Evolutionary conservation across 2,113 vertebrate species (phyloP).

Genomic region (Bombycilla garrulus): DNA sequence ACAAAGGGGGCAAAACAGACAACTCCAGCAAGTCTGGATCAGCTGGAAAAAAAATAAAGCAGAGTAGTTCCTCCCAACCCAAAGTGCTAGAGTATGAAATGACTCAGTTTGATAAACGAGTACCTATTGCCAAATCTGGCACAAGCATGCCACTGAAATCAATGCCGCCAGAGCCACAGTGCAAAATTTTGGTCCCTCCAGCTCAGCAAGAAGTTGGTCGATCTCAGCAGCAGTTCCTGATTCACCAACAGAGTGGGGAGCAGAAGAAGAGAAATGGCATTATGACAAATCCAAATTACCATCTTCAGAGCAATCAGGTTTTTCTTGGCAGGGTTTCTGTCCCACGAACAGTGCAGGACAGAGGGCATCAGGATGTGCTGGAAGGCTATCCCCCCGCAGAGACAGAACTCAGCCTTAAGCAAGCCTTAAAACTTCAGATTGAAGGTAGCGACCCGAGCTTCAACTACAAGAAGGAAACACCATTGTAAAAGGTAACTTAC

Average conservation of each 20-base stretch:
- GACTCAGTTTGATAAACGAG: conserved; percentile 93
- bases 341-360: conserved; percentile 83
- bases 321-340: conserved; percentile 92
- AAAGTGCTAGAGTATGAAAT: conserved; percentile 96
- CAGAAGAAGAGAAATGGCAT: conserved; percentile 97
- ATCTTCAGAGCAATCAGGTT: conserved; percentile 94
- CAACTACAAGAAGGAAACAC: conserved; percentile 98
- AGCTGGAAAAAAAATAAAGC: conserved; percentile 88
- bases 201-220: conserved; percentile 81
- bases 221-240: conserved; percentile 85
- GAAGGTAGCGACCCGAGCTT: conserved; percentile 91
- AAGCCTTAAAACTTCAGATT: conserved; percentile 97
- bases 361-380: conserved; percentile 89
- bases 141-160: conserved; percentile 74
- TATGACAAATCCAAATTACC: conserved; percentile 98
- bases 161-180: conserved; percentile 75
- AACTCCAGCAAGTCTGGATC: conserved; percentile 78
- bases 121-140: conserved; percentile 82
- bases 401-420: conserved; percentile 95
- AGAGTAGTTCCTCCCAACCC: conserved; percentile 78
- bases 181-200: conserved; percentile 84
- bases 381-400: conserved; percentile 91
- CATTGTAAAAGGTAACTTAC: conserved; percentile 86
- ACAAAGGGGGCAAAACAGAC: conserved; percentile 83
- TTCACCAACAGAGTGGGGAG: conserved; percentile 88